Conservation (phyloP, 1,140 invertebrate species). For the Lineus longissimus region DNA sequence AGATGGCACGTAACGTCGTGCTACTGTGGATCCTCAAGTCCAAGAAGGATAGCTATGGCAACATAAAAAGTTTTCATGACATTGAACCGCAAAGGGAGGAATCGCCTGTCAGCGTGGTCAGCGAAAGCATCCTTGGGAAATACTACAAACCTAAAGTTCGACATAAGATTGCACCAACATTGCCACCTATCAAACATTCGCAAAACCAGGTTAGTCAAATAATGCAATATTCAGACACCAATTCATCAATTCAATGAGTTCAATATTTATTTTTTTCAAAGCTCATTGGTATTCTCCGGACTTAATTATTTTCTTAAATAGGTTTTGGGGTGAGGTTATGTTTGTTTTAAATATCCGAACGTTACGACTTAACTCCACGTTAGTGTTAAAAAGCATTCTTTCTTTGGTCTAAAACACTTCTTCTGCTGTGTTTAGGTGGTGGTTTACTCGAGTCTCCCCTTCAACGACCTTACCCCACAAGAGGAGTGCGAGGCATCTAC, state of each 20-base stretch:
- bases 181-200: not conserved
- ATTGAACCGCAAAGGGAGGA: not conserved
- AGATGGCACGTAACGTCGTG: slow-evolving; percentile 2
- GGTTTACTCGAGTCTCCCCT: slow-evolving; percentile 2
- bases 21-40: not conserved
- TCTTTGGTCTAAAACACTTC: too few species aligned
- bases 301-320: not conserved
- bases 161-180: not conserved
- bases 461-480: not conserved
- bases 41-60: not conserved
- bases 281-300: not conserved
- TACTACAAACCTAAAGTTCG: slow-evolving; percentile 1
- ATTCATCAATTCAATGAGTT: not conserved
- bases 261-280: not conserved
- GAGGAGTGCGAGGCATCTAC: not conserved
- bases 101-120: not conserved
- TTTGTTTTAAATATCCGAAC: too few species aligned
- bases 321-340: too few species aligned
- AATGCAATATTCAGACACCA: too few species aligned
- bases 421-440: not conserved
- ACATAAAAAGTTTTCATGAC: not conserved
- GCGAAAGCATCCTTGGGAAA: not conserved
- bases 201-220: too few species aligned
- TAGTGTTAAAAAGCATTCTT: too few species aligned
- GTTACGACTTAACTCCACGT: too few species aligned